Evolutionary conservation across 2,797 vertebrate species (phyloP).

Genomic region (Xyrichtys novacula): DNA sequence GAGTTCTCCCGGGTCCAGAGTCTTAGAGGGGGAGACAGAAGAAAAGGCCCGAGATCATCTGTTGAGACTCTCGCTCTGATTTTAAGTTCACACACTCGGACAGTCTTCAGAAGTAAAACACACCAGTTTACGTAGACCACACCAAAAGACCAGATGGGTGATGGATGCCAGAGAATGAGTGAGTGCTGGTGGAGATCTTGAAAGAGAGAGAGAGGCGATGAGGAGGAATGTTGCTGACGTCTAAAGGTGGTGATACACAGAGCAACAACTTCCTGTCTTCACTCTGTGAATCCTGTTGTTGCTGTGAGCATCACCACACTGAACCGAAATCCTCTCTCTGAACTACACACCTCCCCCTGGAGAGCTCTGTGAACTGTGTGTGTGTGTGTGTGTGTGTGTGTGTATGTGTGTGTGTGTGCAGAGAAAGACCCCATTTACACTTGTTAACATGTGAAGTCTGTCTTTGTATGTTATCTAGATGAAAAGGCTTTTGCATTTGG

Average conservation of each 20-base stretch:
- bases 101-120: slow-evolving; percentile 45
- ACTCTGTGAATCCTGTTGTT: too few species aligned
- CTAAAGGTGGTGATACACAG: slow-evolving; percentile 47
- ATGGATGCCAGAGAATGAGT: slow-evolving; percentile 65
- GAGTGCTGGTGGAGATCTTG: slow-evolving; percentile 58
- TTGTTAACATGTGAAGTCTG: slow-evolving; percentile 22
- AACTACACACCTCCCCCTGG: slow-evolving; percentile 23
- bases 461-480: slow-evolving; percentile 4
- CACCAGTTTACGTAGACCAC: slow-evolving; percentile 38
- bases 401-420: too few species aligned
- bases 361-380: slow-evolving; percentile 1
- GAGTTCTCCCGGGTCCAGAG: slow-evolving; percentile 27
- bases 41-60: slow-evolving; percentile 20
- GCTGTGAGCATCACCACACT: slow-evolving; percentile 37
- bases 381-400: slow-evolving; percentile 28
- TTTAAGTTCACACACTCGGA: not conserved
- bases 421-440: slow-evolving; percentile 19
- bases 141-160: slow-evolving; percentile 54
- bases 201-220: slow-evolving; percentile 50
- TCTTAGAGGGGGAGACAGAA: not conserved
- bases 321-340: slow-evolving; percentile 12
- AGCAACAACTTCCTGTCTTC: slow-evolving; percentile 23
- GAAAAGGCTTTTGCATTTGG: not conserved
- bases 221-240: slow-evolving; percentile 44
- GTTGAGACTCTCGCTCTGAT: not conserved